These are phyloP conservation scores for Chinchilla lanigera DNA, from an alignment of 2,113 vertebrate species.

Conservation along the genomic window DNA sequence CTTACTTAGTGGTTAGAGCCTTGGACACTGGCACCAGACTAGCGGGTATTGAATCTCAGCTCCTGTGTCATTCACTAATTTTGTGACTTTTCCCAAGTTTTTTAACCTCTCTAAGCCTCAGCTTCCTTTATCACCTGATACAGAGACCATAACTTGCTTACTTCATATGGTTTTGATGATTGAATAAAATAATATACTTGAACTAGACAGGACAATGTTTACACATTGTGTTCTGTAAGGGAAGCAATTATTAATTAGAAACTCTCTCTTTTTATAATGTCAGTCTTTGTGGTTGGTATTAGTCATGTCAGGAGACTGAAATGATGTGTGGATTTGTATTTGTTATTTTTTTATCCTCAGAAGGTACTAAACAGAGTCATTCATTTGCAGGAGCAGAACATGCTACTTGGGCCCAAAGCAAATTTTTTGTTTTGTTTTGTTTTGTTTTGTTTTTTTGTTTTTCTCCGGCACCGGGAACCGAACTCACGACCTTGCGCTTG, in stretches of 20 bases:
- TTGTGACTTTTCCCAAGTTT: background rate
- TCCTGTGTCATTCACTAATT: background rate
- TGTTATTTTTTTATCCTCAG: background rate
- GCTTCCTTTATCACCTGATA: background rate
- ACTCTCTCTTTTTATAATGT: background rate
- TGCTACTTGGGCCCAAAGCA: background rate
- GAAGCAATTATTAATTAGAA: background rate
- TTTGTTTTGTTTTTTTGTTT: too few relatives aligned
- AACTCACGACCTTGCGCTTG: too few relatives aligned
- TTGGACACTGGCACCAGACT: background rate
- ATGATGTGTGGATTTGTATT: background rate
- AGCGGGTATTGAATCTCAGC: background rate
- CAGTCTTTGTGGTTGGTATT: background rate
- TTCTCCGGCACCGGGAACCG: too few relatives aligned
- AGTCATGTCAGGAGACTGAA: background rate
- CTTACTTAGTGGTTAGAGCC: background rate
- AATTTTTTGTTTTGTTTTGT: too few relatives aligned
- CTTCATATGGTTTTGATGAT: background rate
- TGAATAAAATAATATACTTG: background rate
- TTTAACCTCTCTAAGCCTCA: background rate
- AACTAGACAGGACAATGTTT: background rate
- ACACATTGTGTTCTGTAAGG: background rate
- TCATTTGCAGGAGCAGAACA: background rate
- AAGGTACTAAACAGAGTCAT: background rate
- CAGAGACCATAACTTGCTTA: background rate